Percentiles rank a stretch among this genome's conserved stretches.
Evolutionary conservation across 2,797 vertebrate genomes (phyloP).

Genomic region (Falco peregrinus): DNA sequence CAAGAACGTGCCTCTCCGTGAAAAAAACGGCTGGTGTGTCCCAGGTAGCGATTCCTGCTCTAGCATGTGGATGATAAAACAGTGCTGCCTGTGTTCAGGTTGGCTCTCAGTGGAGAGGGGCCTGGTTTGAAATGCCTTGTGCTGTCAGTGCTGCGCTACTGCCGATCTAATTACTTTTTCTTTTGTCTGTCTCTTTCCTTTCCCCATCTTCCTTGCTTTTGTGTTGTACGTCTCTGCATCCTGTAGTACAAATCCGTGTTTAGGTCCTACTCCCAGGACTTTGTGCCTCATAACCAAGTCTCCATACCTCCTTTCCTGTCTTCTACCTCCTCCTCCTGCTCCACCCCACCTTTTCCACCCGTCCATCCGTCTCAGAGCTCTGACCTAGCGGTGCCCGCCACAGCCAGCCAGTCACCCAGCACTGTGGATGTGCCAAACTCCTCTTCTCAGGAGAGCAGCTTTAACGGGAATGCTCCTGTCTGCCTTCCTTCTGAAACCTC

Average conservation of each 20-base stretch:
- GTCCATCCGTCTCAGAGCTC: conserved; percentile 84
- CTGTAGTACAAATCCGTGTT: conserved; percentile 83
- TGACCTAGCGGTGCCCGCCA: conserved; percentile 83
- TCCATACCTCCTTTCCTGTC: conserved; percentile 82
- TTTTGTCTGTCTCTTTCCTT: conserved; percentile 73
- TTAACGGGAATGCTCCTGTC: conserved; percentile 86
- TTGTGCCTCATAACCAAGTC: conserved; percentile 80
- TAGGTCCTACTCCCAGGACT: conserved; percentile 87
- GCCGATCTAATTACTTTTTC: conserved; percentile 76
- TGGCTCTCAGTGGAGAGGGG: not conserved
- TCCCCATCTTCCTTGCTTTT: conserved; percentile 12
- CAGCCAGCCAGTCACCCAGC: conserved; percentile 84
- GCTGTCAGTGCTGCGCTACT: conserved; percentile 28
- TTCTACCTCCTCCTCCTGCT: conserved; percentile 82
- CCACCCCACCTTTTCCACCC: conserved; percentile 76
- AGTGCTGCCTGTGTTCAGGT: not conserved
- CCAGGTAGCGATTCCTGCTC: not conserved
- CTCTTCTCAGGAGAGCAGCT: conserved; percentile 90
- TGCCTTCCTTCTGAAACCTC: conserved; percentile 93
- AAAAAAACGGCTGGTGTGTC: not conserved
- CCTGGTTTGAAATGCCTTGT: conserved; percentile 35
- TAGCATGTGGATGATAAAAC: not conserved
- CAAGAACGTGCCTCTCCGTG: not conserved
- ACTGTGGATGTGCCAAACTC: conserved; percentile 85
- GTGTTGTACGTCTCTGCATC: conserved; percentile 22